Base-by-base conservation (phyloP, 2,888 invertebrate genomes). In the Dioctria rufipes region DNA sequence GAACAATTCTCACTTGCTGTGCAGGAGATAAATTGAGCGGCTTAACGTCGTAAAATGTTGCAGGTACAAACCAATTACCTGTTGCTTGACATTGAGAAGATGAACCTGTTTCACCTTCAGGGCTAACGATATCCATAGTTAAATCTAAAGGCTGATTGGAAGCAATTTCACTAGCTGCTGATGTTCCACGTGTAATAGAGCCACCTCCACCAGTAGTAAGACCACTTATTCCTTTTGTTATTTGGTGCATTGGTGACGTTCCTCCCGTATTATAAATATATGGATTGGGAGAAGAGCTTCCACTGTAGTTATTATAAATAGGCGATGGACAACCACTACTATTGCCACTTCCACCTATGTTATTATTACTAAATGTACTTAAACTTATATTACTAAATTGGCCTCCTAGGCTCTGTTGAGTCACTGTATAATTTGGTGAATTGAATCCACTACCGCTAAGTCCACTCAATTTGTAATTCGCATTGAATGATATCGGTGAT, bases 101-200 rank as follows among this genome's bases (percentile, higher is more conserved):
- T 11, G 40, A 11, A 39, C 9, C 5, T 75, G 58, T 77, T 4
- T 78, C 80, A 37, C 65, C 82, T 8, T 84, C 85, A 11, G 82
- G 75, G 3, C 82, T 84, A 42, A 86, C 87, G 0, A 88, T 86
- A 83, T 89, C 89, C 88, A 89, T 89, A 51, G 89, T 88, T 37
- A 89, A 82, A 83, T 89, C 89, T 54, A 89, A 83, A 0, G 89
- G 89, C 65, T 89, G 89, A 82, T 88, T 88, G 3, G 85, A 84
- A 78, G 83, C 83, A n/a, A 80, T 86, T 83, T 89, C 89, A 81
- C 87, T 85, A 37, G 88, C 87, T 0, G 88, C 89, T 0, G 95
- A 94, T 0, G 94, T 95, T 5, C 95, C 93, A 83, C 93, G 92
- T 0, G 93, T 92, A 79, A 95, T 95, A 3, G 95, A 95, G 0